These are phyloP conservation scores for Acrobeloides nanus DNA, from an alignment of 2,888 invertebrate genomes.

Conservation along the genomic window DNA sequence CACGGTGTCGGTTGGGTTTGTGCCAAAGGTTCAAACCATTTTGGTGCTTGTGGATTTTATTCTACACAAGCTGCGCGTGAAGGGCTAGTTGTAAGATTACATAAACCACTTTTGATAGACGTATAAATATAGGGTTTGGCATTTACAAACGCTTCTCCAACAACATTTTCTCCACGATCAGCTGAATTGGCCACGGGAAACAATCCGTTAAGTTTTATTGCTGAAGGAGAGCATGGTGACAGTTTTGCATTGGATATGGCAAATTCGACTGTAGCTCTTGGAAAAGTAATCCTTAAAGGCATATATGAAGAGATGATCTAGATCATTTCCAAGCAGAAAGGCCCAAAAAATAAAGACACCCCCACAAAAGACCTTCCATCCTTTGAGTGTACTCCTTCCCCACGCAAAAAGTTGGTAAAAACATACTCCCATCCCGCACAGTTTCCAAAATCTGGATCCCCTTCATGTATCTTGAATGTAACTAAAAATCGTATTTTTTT, in stretches of 20 bases:
- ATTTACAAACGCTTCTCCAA: conserved; percentile 83
- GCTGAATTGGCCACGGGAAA: conserved; percentile 70
- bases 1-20: conserved; percentile 75
- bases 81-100: conserved; percentile 19
- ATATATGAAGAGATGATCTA: background rate
- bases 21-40: conserved; percentile 66
- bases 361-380: no score
- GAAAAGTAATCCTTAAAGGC: conserved; percentile 64
- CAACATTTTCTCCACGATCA: conserved; percentile 73
- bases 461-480: no score
- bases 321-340: no score
- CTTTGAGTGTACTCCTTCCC: no score
- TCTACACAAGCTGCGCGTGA: conserved; percentile 59
- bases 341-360: no score
- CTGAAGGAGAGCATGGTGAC: conserved; percentile 64
- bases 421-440: no score
- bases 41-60: conserved; percentile 81
- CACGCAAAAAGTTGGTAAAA: no score
- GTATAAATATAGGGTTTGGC: conserved; percentile 72
- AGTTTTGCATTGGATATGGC: conserved; percentile 85
- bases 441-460: no score
- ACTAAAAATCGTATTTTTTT: no score
- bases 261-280: conserved; percentile 82
- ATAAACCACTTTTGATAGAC: no score
- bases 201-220: conserved; percentile 77